A percentile compares a stretch with the other conserved stretches of the same genome.
These are phyloP conservation scores for Lissocephala sabroskyi DNA, from an alignment of 2,888 invertebrate genomes.

Conservation along the genomic window DNA sequence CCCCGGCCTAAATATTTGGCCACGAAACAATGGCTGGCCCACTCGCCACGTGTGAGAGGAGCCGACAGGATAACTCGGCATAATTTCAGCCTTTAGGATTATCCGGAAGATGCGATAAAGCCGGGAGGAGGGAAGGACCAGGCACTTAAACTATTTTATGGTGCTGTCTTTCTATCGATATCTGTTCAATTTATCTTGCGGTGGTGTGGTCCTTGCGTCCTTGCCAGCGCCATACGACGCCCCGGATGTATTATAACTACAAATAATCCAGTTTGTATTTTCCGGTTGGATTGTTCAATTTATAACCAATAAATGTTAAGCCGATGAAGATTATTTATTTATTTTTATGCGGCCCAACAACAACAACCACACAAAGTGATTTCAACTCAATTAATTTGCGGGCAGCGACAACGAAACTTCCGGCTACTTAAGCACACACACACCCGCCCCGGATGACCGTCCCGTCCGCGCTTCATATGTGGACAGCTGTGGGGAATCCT, in stretches of 20 bases:
- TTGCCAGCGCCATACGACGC: too few relatives aligned
- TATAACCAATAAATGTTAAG: constrained; percentile 63
- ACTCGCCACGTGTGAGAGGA: too few relatives aligned
- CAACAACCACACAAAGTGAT: constrained; percentile 25
- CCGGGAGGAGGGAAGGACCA: too few relatives aligned
- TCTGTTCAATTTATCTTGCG: constrained; percentile 38
- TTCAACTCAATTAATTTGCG: constrained; percentile 59
- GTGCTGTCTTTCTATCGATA: too few relatives aligned
- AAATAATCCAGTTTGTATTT: constrained; percentile 65
- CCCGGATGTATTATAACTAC: constrained; percentile 56
- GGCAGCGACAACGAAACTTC: constrained; percentile 33
- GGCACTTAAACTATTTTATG: too few relatives aligned
- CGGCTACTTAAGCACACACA: constrained; percentile 55
- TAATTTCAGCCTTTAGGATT: too few relatives aligned
- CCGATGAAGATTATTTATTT: constrained; percentile 62
- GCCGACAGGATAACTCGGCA: too few relatives aligned
- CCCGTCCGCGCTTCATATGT: background rate
- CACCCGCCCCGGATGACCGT: background rate
- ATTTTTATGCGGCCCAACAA: constrained; percentile 22
- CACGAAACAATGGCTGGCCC: too few relatives aligned
- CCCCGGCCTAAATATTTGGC: too few relatives aligned
- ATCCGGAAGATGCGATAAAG: too few relatives aligned
- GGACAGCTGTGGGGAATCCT: constrained; percentile 29
- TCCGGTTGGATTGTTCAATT: constrained; percentile 56
- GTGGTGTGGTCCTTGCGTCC: too few relatives aligned